Evolutionary conservation across 2,888 invertebrate species (phyloP), one percentile per base, ranked within the genome.

Genomic region (Eurytoma adleriae): DNA sequence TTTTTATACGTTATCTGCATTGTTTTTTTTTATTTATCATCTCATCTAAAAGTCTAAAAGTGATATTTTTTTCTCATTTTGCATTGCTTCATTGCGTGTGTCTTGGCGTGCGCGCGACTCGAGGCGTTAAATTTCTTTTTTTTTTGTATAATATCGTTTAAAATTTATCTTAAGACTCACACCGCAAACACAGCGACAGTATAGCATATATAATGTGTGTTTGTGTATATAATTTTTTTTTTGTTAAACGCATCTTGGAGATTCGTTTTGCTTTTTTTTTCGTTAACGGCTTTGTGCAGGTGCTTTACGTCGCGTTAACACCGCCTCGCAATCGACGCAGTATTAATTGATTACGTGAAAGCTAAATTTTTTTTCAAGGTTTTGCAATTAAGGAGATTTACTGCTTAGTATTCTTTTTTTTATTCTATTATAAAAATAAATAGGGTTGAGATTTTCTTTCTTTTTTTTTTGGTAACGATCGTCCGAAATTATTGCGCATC

Each of bases 241-340:
- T 52, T 52, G 52, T 30, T 64, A 20, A 16, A 30, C 27, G 16
- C 2, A 52, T 54, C n/a, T 54, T 40, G 40, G 40, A 48, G 66
- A 48, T 69, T 54, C 54, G n/a, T 16, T 14, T 64, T 48, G 2
- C 18, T 40, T 64, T 24, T 30, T 24, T 62, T n/a, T 40, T 40
- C 40, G 40, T n/a, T 64, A 64, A 24, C 52, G 74, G 50, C 24
- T 76, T 79, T 72, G 72, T 73, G 70, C 62, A 79, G 64, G 54
- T 79, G 69, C 66, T 75, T 71, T 52, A 40, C 56, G 40, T 40
- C 40, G 40, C 40, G 18, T 70, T n/a, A 75, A 78, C 64, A 61
- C 62, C 64, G 59, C 76, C 73, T 76, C 70, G 73, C 69, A 68
- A 78, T 73, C 73, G 68, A 61, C 59, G 56, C 69, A 79, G 78